Base-by-base conservation (phyloP, 1,140 invertebrate genomes). In the Achroia grisella region DNA sequence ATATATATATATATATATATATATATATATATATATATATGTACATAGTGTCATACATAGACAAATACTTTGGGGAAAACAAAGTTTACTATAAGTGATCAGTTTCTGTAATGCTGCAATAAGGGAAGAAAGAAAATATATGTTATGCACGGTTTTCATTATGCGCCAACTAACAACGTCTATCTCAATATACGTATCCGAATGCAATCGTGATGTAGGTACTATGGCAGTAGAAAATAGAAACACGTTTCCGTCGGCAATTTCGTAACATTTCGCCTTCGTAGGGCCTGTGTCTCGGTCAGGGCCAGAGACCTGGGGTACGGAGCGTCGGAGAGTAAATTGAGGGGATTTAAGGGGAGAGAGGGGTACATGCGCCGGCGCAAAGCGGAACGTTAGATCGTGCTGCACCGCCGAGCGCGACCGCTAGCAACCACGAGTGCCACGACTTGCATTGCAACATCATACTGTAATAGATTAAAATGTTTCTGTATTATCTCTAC, bases 341-440 rank as follows among this genome's bases (percentile, higher is more conserved):
- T 54, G 52, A 44, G 49, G 34, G 34, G 44, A 35, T 41, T 28
- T 27, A 44, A 27, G 53, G 35, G 30, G 35, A 36, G 32, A 52
- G 39, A 54, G 52, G 54, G 53, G 55, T 52, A 39, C 41, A 45
- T 71, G 62, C 62, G 62, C 62, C 62, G 56, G 61, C 71, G 68
- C 68, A 71, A 44, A 79, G 73, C 76, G 79, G 76, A 83, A 83
- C 79, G 77, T 59, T 61, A 80, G 79, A 81, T 81, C 79, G 79
- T 83, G 77, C 65, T 74, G 79, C 79, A 74, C 70, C 77, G 79
- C 63, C 70, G 54, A 83, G 79, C 79, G 70, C 79, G 73, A 84
- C 79, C 79, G 73, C 74, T 66, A 75, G 17, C 35, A 72, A 74
- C 62, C 56, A 37, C 35, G 35, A 10, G 6, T 58, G 53, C 71